Evolutionary conservation across 1,140 invertebrate genomes (phyloP), one percentile per base, ranked within the genome.

Genomic region (Trinorchestia longiramus): DNA sequence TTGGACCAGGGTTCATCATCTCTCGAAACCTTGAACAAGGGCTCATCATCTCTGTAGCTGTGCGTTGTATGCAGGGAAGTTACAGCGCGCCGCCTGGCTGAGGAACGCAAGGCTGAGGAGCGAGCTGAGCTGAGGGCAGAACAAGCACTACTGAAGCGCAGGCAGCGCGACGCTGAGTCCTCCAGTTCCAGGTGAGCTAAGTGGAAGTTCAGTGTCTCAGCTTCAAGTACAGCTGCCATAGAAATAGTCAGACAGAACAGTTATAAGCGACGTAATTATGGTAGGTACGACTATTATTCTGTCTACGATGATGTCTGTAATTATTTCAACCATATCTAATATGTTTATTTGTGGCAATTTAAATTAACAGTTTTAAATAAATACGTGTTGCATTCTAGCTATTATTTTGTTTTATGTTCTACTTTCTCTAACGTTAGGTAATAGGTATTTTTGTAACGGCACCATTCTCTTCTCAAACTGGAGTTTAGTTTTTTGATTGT

Each of bases 41-140:
- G n/a, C n/a, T n/a, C 8, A 40, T 36, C 87, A 40, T 87, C 41
- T 15, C 40, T 11, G 4, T 87, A 77, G 17, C 17, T 17, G 17
- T 77, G 17, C 41, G 43, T 3, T 41, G 88, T 90, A 15, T 94
- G 43, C 92, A 94, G 92, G 44, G 97, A 97, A 87, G 97, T 97
- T 43, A 44, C 96, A 77, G 90, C 95, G 6, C 87, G 95, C 28
- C 57, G 96, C 43, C 95, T 96, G 62, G 95, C 96, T 36, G 95
- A 96, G 47, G 96, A 96, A 45, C 90, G 92, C 40, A 44, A n/a
- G 90, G 96, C 95, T 53, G 88, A 87, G 0, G 90, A 95, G 77
- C 77, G 96, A n/a, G 57, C 57, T 44, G 62, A 96, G 43, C 94
- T 90, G 43, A 95, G 95, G 43, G 92, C 92, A 8, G 92, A 94